Percentiles rank a stretch among this genome's conserved stretches.
Conservation (phyloP, 2,113 vertebrate genomes). For the Cyrtonyx montezumae region DNA sequence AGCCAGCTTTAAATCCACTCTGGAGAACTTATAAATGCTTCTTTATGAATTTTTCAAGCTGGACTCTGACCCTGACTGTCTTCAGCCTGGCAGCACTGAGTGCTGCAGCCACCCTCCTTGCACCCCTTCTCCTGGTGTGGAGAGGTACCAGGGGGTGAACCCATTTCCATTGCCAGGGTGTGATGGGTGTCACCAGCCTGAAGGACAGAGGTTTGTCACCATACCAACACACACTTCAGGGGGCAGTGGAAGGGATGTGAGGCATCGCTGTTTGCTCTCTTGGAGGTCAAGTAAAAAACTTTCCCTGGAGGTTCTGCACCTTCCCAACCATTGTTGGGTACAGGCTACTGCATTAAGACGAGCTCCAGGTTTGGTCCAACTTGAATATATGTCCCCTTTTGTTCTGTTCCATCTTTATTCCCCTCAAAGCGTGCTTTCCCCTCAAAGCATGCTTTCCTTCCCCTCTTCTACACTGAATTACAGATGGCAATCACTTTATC, state of each 20-base stretch:
- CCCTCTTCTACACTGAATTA: background rate
- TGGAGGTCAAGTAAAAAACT: background rate
- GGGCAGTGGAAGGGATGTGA: background rate
- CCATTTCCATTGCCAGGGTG: background rate
- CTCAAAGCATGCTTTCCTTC: background rate
- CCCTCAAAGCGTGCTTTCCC: background rate
- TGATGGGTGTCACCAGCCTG: background rate
- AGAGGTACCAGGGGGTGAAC: background rate
- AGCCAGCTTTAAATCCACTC: conserved; percentile 23
- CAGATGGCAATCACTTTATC: background rate
- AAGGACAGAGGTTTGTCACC: background rate
- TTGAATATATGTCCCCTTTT: background rate
- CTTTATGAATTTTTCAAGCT: conserved; percentile 2
- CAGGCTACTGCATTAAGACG: background rate
- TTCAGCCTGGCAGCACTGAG: background rate
- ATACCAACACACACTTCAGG: background rate
- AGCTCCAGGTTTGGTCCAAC: background rate
- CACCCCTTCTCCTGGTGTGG: background rate
- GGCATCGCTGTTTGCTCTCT: background rate
- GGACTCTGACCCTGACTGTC: background rate
- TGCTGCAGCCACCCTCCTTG: background rate
- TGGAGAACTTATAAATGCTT: conserved; percentile 10
- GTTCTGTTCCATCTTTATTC: background rate
- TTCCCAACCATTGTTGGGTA: background rate
- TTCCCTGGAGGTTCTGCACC: background rate